These are phyloP conservation scores for Silurus glanis DNA, from an alignment of 2,113 vertebrate species.

Conservation along the genomic window DNA sequence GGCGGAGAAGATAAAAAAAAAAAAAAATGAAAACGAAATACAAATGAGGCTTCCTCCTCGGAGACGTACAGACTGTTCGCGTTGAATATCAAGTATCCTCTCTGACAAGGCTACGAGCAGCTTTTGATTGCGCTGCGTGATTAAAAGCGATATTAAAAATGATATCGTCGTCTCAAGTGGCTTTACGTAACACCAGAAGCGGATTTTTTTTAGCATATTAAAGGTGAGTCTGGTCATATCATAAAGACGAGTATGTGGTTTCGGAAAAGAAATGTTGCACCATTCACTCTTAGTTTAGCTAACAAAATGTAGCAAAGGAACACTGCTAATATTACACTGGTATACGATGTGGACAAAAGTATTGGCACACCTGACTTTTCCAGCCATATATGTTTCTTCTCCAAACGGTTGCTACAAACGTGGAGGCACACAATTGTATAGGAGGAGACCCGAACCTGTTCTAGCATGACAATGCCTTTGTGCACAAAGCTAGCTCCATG, in stretches of 20 bases:
- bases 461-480: no score
- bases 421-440: no score
- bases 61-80: background rate
- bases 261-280: background rate
- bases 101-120: background rate
- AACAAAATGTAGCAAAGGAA: no score
- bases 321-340: no score
- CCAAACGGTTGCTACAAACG: no score
- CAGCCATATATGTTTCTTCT: no score
- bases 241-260: no score
- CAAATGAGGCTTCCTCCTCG: background rate
- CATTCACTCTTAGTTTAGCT: background rate
- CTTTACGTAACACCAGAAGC: background rate
- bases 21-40: background rate
- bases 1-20: background rate
- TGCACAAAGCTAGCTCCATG: no score
- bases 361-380: no score
- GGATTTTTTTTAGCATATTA: background rate
- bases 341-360: no score
- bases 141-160: constrained; percentile 6
- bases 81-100: constrained; percentile 21
- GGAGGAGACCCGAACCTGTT: no score
- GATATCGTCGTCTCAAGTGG: background rate
- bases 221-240: background rate
- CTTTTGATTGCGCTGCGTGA: background rate